Evolutionary conservation across 2,888 invertebrate species (phyloP), one percentile per base, ranked within the genome.

Genomic region (Aleiodes testaceus): DNA sequence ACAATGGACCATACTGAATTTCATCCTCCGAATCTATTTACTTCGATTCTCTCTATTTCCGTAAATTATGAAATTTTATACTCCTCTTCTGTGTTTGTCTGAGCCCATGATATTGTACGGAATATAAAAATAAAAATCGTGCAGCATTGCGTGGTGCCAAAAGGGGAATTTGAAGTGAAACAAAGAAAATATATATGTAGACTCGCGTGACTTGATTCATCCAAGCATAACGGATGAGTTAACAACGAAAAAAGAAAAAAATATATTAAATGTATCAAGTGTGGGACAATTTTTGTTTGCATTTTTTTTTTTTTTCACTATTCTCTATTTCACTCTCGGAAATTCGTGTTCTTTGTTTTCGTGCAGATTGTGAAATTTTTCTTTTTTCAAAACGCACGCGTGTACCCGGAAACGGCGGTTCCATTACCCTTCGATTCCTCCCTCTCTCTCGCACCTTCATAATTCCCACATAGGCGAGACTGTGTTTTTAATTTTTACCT

Each of bases 1-100:
- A 80, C 79, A 80, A 80, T 78, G 73, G 70, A 36, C 64, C 16
- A 26, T 20, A 52, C 22, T 68, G 53, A 45, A 44, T 61, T 70
- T 70, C 61, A 66, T 66, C 70, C 70, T 42, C 20, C 59, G 66
- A 53, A 65, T 18, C 50, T 14, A 20, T 50, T 16, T 18, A 26
- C 61, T 11, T 16, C 1, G 3, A 45, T 70, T 64, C 14, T 50
- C 20, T 63, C 16, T 16, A 7, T 47, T 47, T 14, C 47, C 36
- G 36, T 59, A 16, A 59, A 59, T 6, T 63, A 45, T 63, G 20
- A 36, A 36, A 53, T 65, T 59, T 59, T 47, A 55, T 65, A 36
- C 47, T 65, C 50, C 26, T 52, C 26, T 47, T 14, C 14, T 61
- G 16, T 18, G 16, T 45, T 59, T 36, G 36, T 16, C 26, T 42